Evolutionary conservation across 2,113 vertebrate species (phyloP).

Genomic region (Poeciliopsis retropinna): DNA sequence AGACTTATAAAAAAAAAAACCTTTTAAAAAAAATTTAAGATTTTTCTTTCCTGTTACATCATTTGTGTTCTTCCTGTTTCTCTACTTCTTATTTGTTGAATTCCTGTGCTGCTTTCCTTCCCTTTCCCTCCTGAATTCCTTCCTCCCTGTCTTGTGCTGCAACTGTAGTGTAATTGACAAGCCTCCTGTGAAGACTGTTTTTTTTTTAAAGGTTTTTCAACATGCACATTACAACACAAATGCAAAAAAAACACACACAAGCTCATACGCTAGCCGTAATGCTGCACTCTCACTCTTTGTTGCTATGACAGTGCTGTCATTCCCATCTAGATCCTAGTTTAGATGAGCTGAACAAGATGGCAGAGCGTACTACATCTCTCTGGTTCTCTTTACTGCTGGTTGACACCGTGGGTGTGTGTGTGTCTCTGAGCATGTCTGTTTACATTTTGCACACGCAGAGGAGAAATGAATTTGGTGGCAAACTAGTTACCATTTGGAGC

Average conservation of each 20-base stretch:
- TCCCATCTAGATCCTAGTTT: constrained; percentile 31
- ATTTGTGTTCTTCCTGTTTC: neutral
- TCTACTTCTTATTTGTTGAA: constrained; percentile 3
- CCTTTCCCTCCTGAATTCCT: constrained; percentile 13
- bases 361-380: constrained; percentile 14
- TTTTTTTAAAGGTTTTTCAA: constrained; percentile 14
- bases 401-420: neutral
- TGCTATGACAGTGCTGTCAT: constrained; percentile 33
- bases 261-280: neutral
- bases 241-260: constrained; percentile 5
- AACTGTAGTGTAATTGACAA: constrained; percentile 35
- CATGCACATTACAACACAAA: constrained; percentile 6
- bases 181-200: constrained; percentile 6
- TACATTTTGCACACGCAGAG: neutral
- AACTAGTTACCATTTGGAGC: neutral
- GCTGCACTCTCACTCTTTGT: constrained; percentile 20
- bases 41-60: constrained; percentile 5
- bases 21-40: constrained; percentile 15
- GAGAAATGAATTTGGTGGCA: neutral
- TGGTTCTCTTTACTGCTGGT: constrained; percentile 18
- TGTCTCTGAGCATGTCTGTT: neutral
- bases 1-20: constrained; percentile 19
- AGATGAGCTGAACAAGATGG: constrained; percentile 27
- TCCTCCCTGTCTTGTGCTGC: constrained; percentile 28
- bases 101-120: constrained; percentile 4